Conservation (phyloP, 1,140 invertebrate species). For the Bombus ignitus region DNA sequence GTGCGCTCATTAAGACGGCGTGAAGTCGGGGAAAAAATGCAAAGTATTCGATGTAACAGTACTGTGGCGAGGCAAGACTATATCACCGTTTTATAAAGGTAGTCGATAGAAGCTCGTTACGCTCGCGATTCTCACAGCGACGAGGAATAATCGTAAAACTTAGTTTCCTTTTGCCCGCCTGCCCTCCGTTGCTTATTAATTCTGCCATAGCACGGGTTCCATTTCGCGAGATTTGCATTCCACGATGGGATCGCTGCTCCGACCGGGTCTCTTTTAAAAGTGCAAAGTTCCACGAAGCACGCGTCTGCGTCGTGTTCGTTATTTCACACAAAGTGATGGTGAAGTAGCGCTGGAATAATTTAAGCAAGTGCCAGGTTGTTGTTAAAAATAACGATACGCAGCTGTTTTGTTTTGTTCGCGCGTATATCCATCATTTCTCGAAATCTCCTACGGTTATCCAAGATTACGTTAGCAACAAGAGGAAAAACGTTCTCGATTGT, state of each 20-base stretch:
- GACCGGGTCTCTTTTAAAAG: background rate
- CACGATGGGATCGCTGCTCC: background rate
- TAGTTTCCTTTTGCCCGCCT: background rate
- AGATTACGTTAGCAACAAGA: too few relatives aligned
- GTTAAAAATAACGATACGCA: background rate
- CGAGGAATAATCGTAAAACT: constrained; percentile 7
- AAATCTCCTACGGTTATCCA: too few relatives aligned
- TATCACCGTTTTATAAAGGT: background rate
- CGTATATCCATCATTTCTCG: too few relatives aligned
- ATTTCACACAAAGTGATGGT: background rate
- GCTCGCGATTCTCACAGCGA: background rate
- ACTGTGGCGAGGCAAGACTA: background rate
- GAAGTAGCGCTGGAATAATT: background rate
- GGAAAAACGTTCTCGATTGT: too few relatives aligned
- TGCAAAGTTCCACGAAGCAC: background rate
- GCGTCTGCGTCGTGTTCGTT: background rate
- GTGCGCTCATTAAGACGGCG: background rate
- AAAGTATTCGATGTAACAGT: background rate
- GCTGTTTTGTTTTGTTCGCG: background rate
- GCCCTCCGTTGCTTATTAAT: background rate
- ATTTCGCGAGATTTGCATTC: constrained; percentile 9
- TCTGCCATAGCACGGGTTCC: background rate
- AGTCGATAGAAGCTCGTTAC: background rate
- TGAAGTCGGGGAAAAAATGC: background rate
- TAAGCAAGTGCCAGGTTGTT: background rate